phyloP scores from a whole-genome alignment of 2,888 invertebrate genomes.

The Adelognathus sp. region DNA sequence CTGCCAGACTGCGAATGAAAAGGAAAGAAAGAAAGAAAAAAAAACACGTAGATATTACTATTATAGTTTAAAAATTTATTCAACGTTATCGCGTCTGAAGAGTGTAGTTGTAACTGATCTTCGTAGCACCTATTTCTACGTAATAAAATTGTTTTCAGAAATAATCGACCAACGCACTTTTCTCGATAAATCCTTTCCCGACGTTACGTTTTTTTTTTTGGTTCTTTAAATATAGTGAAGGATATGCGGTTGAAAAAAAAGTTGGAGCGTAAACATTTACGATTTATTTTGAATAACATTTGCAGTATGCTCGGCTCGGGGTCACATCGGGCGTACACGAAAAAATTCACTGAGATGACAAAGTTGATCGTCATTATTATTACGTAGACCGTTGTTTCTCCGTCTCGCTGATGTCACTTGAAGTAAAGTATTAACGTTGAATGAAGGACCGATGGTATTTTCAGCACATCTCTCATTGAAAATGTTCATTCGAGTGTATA shows the following conservation, averaged over 20 bases:
- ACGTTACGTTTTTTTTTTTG: slow-evolving; percentile 5
- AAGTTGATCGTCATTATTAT: slow-evolving; percentile 42
- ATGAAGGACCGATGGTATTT: neutral
- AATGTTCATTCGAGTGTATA: neutral
- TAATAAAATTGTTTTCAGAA: slow-evolving; percentile 78
- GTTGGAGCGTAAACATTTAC: slow-evolving; percentile 67
- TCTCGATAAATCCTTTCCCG: neutral
- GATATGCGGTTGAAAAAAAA: slow-evolving; percentile 31
- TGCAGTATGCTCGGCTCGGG: slow-evolving; percentile 60
- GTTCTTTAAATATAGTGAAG: neutral
- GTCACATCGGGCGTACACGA: slow-evolving; percentile 58
- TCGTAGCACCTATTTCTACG: slow-evolving; percentile 72
- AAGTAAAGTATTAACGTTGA: slow-evolving; percentile 32
- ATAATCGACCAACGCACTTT: slow-evolving; percentile 39
- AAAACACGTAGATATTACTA: slow-evolving; percentile 6
- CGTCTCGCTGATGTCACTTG: slow-evolving; percentile 5
- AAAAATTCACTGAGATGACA: slow-evolving; percentile 1
- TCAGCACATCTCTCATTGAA: neutral
- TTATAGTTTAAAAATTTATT: slow-evolving; percentile 29
- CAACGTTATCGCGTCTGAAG: slow-evolving; percentile 58
- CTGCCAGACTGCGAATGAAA: slow-evolving; percentile 13
- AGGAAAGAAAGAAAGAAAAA: slow-evolving; percentile 13
- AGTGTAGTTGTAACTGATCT: slow-evolving; percentile 69
- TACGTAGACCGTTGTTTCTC: slow-evolving; percentile 53
- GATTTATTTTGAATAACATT: slow-evolving; percentile 72